A percentile compares a stretch with the other conserved stretches of the same genome.
Evolutionary conservation across 2,113 vertebrate genomes (phyloP).

Genomic region (Embiotoca jacksoni): DNA sequence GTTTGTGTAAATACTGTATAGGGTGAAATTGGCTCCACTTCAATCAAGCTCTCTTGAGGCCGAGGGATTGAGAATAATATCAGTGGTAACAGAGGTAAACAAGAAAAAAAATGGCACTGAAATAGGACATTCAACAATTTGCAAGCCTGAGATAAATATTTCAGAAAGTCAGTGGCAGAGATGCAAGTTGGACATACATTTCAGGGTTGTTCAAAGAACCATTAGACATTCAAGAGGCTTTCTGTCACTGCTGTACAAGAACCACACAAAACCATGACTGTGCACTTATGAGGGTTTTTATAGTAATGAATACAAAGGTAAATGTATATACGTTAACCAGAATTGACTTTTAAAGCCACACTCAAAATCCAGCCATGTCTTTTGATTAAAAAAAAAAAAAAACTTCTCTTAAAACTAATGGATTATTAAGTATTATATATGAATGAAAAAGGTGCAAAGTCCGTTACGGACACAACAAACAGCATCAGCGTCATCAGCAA

Average conservation of each 20-base stretch:
- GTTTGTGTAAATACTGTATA: conserved; percentile 77
- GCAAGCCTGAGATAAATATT: conserved; percentile 76
- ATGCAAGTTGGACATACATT: conserved; percentile 65
- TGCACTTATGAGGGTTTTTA: not conserved
- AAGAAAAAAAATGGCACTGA: conserved; percentile 53
- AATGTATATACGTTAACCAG: conserved; percentile 18
- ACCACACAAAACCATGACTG: conserved; percentile 14
- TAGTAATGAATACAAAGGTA: conserved; percentile 17
- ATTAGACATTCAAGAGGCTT: conserved; percentile 59
- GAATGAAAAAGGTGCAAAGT: conserved; percentile 33
- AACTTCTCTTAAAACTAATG: conserved; percentile 43
- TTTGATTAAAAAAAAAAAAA: conserved; percentile 28
- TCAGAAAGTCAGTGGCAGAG: conserved; percentile 70
- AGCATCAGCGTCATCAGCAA: conserved; percentile 16
- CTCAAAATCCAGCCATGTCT: conserved; percentile 28
- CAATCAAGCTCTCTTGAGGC: conserved; percentile 79
- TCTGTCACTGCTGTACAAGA: conserved; percentile 23
- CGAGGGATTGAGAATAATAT: conserved; percentile 70
- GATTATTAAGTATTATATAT: conserved; percentile 42
- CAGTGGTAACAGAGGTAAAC: conserved; percentile 68
- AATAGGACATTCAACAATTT: conserved; percentile 72
- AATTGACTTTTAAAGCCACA: not conserved
- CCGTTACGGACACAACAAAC: conserved; percentile 54
- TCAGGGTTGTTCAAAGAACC: conserved; percentile 58
- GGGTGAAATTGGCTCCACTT: conserved; percentile 79